Base-by-base conservation (phyloP, 2,797 vertebrate species). In the Bovichtus diacanthus region DNA sequence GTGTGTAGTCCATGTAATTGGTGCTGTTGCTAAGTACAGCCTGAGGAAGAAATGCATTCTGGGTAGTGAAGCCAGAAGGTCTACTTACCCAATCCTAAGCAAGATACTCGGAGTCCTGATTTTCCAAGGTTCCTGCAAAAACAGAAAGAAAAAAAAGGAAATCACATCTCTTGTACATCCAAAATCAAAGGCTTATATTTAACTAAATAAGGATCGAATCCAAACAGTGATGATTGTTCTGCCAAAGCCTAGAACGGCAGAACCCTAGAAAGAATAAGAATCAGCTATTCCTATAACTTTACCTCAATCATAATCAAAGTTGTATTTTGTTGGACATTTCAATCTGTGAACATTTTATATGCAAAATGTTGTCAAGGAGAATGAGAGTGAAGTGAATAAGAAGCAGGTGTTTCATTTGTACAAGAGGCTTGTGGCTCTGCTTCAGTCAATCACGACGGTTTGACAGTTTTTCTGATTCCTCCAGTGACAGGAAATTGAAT, bases 81-180 rank as follows among this genome's bases (percentile, higher is more conserved):
- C 62, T 85, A 97, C 97, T 98, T 90, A 98, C 97, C 97, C 39
- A 98, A 88, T 80, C 97, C 97, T 47, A 98, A 92, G 87, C 97
- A 98, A 0, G 97, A 98, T 70, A 98, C 97, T 92, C 97, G 92
- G 83, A 98, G 95, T 91, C 97, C 97, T 0, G 97, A 98, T 91
- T 98, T 98, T 3, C 97, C 97, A 29, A 98, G 97, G 91, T 98
- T 98, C 85, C 97, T 98, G 87, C 59, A 93, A 93, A 47, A 78
- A 92, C 84, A 92, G 15, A 69, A n/a, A n/a, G n/a, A n/a, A n/a
- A 61, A 81, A 84, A 67, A 9, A 70, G 43, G 23, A 6, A 65
- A 62, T 83, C 34, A 75, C 9, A 25, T 70, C 2, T 70, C 1
- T 3, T 59, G 34, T 25, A 50, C 8, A 56, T 53, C 8, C 3